phyloP scores from a whole-genome alignment of 2,113 vertebrate species.

The Vulpes lagopus region DNA sequence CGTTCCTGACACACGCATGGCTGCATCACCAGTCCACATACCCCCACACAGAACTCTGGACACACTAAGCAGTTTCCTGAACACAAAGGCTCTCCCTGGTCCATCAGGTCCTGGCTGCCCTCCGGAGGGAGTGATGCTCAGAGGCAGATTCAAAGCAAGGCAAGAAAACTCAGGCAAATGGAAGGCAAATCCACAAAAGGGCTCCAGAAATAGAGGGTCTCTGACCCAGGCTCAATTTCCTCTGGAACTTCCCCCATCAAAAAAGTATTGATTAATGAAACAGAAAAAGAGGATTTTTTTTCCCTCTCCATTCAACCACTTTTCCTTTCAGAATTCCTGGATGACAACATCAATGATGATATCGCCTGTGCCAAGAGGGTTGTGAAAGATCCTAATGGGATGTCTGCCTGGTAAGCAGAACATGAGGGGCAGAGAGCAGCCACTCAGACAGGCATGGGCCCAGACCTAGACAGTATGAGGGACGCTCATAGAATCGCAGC shows the following conservation, averaged over 20 bases:
- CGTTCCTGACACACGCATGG: neutral
- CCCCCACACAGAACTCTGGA: neutral
- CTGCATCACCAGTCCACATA: neutral
- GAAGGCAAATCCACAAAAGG: neutral
- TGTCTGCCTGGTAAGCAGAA: constrained; percentile 23
- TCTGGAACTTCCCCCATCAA: neutral
- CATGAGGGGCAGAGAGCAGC: neutral
- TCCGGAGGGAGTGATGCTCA: neutral
- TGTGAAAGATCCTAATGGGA: neutral
- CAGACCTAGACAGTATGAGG: neutral
- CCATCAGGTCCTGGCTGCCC: neutral
- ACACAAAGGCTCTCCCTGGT: neutral
- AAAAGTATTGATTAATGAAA: neutral
- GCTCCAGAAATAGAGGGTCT: neutral
- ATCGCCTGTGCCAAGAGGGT: neutral
- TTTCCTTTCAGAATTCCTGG: constrained; percentile 28
- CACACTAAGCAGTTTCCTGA: neutral
- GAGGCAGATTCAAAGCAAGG: neutral
- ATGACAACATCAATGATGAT: constrained; percentile 9
- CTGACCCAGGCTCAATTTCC: neutral
- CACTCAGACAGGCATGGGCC: neutral
- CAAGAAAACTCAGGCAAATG: neutral
- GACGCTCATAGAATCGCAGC: neutral
- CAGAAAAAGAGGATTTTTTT: neutral
- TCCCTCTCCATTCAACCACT: neutral